Base-by-base conservation (phyloP, 2,888 invertebrate species). In the Pterostichus madidus region DNA sequence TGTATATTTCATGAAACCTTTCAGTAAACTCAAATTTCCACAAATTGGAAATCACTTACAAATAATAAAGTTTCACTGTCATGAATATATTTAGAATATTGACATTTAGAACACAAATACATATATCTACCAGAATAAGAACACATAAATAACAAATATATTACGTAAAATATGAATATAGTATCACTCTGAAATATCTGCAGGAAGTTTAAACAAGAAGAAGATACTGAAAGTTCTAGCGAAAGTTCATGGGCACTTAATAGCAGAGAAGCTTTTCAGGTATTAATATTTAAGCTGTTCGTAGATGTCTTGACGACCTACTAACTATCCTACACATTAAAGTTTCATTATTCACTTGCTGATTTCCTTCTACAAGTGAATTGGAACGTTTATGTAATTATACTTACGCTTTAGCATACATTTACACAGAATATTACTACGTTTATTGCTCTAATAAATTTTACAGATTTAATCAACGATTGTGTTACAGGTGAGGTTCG, bases 271-370 rank as follows among this genome's bases (percentile, higher is more conserved):
- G 59, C 59, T 59, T 59, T 59, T 53, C 59, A 59, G 31, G 59
- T 24, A 31, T 59, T 59, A 59, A 59, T 59, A 59, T 59, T 59
- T 59, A 17, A 59, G 24, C 59, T 24, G 8, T 24, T 59, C 59
- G 59, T 59, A 10, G 15, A 59, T 59, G 24, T 8, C 31, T 59
- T 24, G 31, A 24, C 10, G 24, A 59, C 59, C 17, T 59, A 59
- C 10, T 59, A 17, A 59, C 59, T 59, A 31, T 31, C 10, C 59
- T 59, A 59, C 59, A 11, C 59, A 59, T 59, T 59, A 59, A 59
- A 59, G 24, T 59, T 59, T 24, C 59, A 59, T 0, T 59, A 59
- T 24, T 24, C 59, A 59, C 59, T n/a, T 59, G 59, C 59, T 59
- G 59, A 59, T 59, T 59, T 59, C 31, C 31, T 59, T 24, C 24